Evolutionary conservation across 2,797 vertebrate species (phyloP), one percentile per base, ranked within the genome.

Genomic region (Botia kubotai): DNA sequence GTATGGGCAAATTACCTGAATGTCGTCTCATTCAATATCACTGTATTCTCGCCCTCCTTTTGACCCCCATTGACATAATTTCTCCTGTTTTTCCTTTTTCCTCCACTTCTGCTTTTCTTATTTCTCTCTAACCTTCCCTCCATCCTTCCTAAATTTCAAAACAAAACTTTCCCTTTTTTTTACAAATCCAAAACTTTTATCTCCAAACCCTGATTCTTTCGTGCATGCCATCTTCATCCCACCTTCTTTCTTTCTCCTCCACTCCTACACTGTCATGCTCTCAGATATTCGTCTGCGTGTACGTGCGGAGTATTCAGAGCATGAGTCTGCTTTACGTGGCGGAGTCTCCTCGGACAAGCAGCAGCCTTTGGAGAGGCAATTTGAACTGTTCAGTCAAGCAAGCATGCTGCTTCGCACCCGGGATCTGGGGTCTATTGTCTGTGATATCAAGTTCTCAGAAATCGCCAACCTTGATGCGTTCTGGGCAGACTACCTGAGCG

Each of bases 381-480:
- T 98, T 69, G 96, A 97, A 74, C 89, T 97, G 84, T 98, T 98
- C 81, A 94, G 94, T 82, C 95, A 94, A 60, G 95, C 96, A 86
- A 96, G 86, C 39, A 91, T 92, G 0, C 93, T 97, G 89, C 94
- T 98, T 72, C 95, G 95, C 1, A 89, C 95, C 16, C 91, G 96
- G 33, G 96, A 97, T 91, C 92, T 98, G 80, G 96, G 96, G 67
- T 96, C 96, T 6, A 95, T 98, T 52, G 93, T 97, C 82, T 98
- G 96, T 1, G 95, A 97, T 90, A 98, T 98, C 90, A 97, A 97
- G 88, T 98, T 98, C 89, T 96, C 97, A 0, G 96, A 97, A 88
- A 89, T 97, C 86, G 95, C 94, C 55, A 97, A 97, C 87, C 93
- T 98, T 13, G 96, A 98, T 73, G 96, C 96, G 80, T 97, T 98